A percentile compares a stretch with the other conserved stretches of the same genome.
phyloP scores from a whole-genome alignment of 2,888 invertebrate species.

The Lepidochrysops patricia region DNA sequence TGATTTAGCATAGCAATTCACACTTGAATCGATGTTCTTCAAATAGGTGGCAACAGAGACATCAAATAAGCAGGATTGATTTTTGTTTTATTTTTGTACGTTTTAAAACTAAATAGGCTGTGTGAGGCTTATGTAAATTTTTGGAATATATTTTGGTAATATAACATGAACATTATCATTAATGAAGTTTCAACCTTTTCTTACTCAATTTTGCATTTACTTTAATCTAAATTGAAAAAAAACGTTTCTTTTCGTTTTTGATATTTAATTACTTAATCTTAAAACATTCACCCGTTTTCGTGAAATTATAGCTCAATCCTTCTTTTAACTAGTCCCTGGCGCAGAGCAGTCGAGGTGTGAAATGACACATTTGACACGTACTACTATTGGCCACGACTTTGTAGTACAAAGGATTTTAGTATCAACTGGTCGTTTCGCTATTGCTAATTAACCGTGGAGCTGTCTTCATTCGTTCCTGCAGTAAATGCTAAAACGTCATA shows the following conservation, averaged over 20 bases:
- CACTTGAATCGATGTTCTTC: conserved; percentile 48
- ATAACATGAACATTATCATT: too few relatives aligned
- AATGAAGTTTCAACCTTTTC: too few relatives aligned
- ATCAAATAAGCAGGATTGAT: neutral
- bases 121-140: too few relatives aligned
- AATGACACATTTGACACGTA: conserved; percentile 45
- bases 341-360: conserved; percentile 39
- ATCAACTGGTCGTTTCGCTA: neutral
- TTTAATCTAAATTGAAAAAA: too few relatives aligned
- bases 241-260: too few relatives aligned
- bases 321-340: neutral
- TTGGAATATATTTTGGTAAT: too few relatives aligned
- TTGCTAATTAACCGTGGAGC: neutral
- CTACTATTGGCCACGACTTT: conserved; percentile 24
- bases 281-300: too few relatives aligned
- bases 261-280: too few relatives aligned
- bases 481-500: neutral
- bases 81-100: neutral
- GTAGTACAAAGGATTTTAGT: conserved; percentile 7
- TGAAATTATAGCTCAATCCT: neutral
- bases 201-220: too few relatives aligned
- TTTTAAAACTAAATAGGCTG: too few relatives aligned
- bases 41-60: conserved; percentile 36
- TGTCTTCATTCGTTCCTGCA: neutral
- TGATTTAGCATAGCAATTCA: conserved; percentile 42